phyloP scores from a whole-genome alignment of 1,140 invertebrate genomes.

The Lucilia sericata region DNA sequence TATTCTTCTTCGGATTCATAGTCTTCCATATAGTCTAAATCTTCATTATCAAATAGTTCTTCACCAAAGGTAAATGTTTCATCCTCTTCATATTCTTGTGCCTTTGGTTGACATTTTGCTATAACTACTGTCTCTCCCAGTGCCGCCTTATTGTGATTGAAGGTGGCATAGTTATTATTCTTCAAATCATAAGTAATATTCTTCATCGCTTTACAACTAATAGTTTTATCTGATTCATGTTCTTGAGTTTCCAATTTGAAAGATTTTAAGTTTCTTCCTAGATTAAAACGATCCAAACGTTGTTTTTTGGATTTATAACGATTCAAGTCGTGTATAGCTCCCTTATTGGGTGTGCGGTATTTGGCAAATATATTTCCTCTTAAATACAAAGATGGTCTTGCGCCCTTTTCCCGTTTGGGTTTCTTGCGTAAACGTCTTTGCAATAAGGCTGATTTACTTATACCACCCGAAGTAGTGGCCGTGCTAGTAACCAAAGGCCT shows the following conservation, averaged over 20 bases:
- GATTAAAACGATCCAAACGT: constrained; percentile 42
- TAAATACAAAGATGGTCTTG: constrained; percentile 39
- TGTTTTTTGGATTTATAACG: constrained; percentile 45
- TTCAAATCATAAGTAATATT: constrained; percentile 25
- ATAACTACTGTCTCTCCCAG: constrained; percentile 31
- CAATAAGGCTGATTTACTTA: neutral
- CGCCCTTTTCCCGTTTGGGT: constrained; percentile 38
- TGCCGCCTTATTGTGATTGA: neutral
- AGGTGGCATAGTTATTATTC: neutral
- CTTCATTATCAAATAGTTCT: constrained; percentile 5
- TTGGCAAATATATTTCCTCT: constrained; percentile 34
- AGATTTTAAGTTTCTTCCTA: neutral
- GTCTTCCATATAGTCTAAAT: neutral
- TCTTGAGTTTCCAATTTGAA: neutral
- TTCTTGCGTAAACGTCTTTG: constrained; percentile 15
- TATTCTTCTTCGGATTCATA: constrained; percentile 12
- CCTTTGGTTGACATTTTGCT: neutral
- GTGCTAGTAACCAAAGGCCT: neutral
- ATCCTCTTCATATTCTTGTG: neutral
- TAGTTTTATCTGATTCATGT: neutral
- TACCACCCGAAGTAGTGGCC: neutral
- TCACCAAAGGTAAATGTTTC: constrained; percentile 19
- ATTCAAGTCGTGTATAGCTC: constrained; percentile 33
- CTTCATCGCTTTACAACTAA: neutral
- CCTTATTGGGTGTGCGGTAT: constrained; percentile 27